Evolutionary conservation across 2,113 vertebrate genomes (phyloP), one percentile per base, ranked within the genome.

Genomic region (Corythornis madagascariensis): DNA sequence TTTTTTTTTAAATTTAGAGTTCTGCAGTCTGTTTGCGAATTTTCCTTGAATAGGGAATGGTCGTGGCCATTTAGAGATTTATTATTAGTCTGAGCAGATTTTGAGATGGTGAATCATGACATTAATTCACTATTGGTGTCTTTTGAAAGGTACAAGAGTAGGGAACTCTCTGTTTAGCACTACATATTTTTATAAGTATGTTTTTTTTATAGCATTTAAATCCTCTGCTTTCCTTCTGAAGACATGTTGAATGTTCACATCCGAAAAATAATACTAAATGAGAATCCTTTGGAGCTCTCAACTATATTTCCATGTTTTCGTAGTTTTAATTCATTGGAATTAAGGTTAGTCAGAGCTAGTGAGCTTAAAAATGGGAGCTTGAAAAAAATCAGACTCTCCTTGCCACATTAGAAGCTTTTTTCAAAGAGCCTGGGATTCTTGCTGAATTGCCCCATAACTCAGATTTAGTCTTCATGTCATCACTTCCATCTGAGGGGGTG

Each of bases 381-480:
- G 70, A 74, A 90, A 25, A 69, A 92, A 77, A 67, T 47, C 29
- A 33, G 22, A 16, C 45, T 47, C 14, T 72, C 45, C 52, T 88
- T 89, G 20, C 61, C 55, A 65, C 12, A 24, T 63, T 26, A 53
- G 10, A 24, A 38, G 29, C 8, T 55, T 83, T 94, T 93, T 71
- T 66, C 33, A 53, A 69, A 79, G 52, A 66, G 43, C 24, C 4
- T 26, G 56, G 18, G 81, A 60, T 90, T 89, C 31, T 87, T 83
- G 16, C 52, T 78, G 65, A 72, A 82, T 59, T 94, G 74, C 87
- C 43, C 57, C 5, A 8, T 89, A 93, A 79, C 66, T 94, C 48
- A 88, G 35, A 70, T 93, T 86, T 69, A 77, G 86, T 72, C 74
- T 56, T 84, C 52, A 31, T 92, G 75, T 92, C 88, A 84, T 74